Conservation (phyloP, 2,797 vertebrate genomes). For the Clarias laeviceps region DNA sequence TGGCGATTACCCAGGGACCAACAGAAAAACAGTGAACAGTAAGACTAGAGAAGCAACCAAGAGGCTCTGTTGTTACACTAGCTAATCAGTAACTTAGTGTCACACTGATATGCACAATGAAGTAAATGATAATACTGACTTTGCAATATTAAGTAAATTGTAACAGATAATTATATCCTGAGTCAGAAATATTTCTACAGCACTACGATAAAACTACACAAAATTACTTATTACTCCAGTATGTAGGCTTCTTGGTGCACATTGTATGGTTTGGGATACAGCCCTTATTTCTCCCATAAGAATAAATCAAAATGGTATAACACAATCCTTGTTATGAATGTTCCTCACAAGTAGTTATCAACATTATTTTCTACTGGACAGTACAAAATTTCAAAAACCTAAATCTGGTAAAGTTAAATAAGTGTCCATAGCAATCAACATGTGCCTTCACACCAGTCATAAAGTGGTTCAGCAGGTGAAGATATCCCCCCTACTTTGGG, state of each 20-base stretch:
- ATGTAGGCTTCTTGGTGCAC: not conserved
- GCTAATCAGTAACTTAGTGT: not conserved
- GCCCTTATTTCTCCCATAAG: not conserved
- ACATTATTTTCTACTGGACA: not conserved
- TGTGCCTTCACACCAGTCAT: not conserved
- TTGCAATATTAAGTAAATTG: not conserved
- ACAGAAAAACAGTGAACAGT: not conserved
- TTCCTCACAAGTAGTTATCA: not conserved
- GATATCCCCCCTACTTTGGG: not conserved
- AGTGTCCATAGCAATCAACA: not conserved
- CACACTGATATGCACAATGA: not conserved
- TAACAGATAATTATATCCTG: not conserved
- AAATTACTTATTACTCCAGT: not conserved
- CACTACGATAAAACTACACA: not conserved
- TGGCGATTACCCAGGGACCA: not conserved
- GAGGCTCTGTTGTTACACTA: not conserved
- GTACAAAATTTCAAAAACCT: not conserved
- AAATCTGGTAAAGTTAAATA: not conserved
- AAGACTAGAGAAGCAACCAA: not conserved
- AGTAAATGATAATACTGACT: not conserved
- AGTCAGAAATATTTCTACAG: not conserved
- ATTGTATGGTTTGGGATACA: conserved; percentile 5
- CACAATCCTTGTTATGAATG: not conserved
- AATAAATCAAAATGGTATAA: not conserved
- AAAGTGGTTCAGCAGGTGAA: not conserved